These are phyloP conservation scores for Ia io DNA, from an alignment of 2,113 vertebrate genomes.

Conservation along the genomic window DNA sequence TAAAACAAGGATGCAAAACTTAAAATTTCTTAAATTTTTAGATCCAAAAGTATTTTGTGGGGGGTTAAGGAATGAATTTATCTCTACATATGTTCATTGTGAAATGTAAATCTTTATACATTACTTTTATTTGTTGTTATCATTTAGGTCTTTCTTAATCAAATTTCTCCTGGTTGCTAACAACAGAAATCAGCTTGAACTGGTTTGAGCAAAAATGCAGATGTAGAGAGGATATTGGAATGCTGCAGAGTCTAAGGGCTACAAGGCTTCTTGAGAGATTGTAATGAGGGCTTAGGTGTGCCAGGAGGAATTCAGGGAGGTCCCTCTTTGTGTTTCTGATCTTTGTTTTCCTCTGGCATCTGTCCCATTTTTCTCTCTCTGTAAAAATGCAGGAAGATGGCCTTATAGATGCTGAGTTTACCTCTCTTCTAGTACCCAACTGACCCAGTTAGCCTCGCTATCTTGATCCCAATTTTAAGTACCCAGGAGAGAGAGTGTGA, in stretches of 20 bases:
- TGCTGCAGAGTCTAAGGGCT: background rate
- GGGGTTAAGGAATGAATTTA: background rate
- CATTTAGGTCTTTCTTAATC: background rate
- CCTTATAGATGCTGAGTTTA: background rate
- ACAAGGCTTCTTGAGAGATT: background rate
- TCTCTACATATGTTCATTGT: background rate
- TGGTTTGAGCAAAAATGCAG: background rate
- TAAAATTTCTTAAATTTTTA: slow-evolving; percentile 31
- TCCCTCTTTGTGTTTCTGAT: background rate
- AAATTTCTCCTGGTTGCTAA: background rate
- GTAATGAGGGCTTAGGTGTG: background rate
- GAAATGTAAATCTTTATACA: background rate
- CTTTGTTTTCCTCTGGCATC: background rate
- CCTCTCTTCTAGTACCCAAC: background rate
- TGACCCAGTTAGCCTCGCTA: background rate
- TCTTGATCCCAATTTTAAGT: background rate
- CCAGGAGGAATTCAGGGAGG: background rate
- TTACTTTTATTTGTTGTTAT: background rate
- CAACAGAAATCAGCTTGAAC: background rate
- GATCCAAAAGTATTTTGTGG: background rate
- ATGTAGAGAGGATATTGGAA: background rate
- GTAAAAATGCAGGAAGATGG: background rate
- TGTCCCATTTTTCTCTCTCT: background rate
- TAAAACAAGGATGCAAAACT: background rate
- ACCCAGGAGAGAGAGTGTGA: background rate